Evolutionary conservation across 2,113 vertebrate species (phyloP).

Genomic region (Chiloscyllium plagiosum): DNA sequence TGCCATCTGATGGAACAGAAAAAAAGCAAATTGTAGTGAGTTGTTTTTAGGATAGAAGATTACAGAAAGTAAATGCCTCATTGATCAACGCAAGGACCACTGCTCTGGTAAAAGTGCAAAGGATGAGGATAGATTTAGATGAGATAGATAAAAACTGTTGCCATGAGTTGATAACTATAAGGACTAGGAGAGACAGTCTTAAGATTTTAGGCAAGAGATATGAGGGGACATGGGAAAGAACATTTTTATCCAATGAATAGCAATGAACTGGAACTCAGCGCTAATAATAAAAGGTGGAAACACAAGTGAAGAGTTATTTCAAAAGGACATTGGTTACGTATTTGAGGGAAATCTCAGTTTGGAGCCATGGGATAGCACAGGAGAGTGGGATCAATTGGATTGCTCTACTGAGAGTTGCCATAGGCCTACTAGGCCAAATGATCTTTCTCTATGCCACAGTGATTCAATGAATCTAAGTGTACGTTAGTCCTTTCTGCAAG

Average conservation of each 20-base stretch:
- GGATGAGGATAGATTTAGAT: too few relatives aligned
- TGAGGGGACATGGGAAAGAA: background rate
- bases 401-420: background rate
- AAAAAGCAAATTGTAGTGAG: too few relatives aligned
- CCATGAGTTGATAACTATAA: background rate
- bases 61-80: too few relatives aligned
- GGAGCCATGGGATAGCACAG: background rate
- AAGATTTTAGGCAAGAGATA: background rate
- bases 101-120: too few relatives aligned
- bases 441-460: background rate
- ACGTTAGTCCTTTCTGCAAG: background rate
- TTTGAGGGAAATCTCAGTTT: background rate
- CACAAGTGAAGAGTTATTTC: background rate
- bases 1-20: too few relatives aligned
- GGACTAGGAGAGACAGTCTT: background rate
- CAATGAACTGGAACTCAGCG: background rate
- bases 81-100: too few relatives aligned
- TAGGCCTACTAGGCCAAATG: background rate
- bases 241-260: background rate
- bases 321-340: background rate
- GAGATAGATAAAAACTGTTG: background rate
- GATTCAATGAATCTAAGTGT: too few relatives aligned
- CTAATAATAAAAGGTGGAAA: background rate
- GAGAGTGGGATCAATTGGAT: background rate
- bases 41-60: too few relatives aligned